Conservation (phyloP, 2,888 invertebrate species). For the Physocephala rufipes region DNA sequence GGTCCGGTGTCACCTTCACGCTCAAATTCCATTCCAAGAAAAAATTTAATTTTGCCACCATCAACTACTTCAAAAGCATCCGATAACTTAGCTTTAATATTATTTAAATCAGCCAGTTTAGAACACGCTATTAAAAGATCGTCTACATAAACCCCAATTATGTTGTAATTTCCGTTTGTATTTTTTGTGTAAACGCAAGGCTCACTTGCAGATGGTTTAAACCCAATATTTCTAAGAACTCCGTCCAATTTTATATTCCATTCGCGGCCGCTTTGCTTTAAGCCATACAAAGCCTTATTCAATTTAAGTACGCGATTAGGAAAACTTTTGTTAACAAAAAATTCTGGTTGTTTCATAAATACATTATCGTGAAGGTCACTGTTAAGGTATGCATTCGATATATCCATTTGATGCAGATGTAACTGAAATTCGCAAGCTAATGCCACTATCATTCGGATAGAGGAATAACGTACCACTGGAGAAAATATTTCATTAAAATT, state of each 20-base stretch:
- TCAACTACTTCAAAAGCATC: too few relatives aligned
- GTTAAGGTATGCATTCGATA: constrained; percentile 41
- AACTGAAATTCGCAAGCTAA: constrained; percentile 37
- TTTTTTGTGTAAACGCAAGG: constrained; percentile 39
- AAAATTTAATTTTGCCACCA: too few relatives aligned
- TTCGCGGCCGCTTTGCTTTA: constrained; percentile 46
- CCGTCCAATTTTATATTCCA: constrained; percentile 45
- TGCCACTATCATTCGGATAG: constrained; percentile 28
- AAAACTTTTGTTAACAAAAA: constrained; percentile 10
- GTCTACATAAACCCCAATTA: constrained; percentile 43
- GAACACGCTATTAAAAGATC: constrained; percentile 40
- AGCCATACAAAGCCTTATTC: constrained; percentile 38
- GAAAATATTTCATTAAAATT: constrained; percentile 38
- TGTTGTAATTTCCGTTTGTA: too few relatives aligned
- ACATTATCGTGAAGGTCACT: constrained; percentile 40
- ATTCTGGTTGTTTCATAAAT: constrained; percentile 39
- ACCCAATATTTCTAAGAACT: constrained; percentile 38
- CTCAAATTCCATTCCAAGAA: too few relatives aligned
- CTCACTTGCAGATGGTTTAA: constrained; percentile 32
- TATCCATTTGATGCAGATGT: constrained; percentile 39
- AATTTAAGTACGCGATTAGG: too few relatives aligned
- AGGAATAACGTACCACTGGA: constrained; percentile 29
- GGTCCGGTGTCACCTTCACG: constrained; percentile 33
- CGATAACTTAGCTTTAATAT: constrained; percentile 39
- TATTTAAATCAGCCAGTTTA: constrained; percentile 9